Evolutionary conservation across 35 echinoderm and acorn worm species (phyloP).

Genomic region (Apostichopus californicus): DNA sequence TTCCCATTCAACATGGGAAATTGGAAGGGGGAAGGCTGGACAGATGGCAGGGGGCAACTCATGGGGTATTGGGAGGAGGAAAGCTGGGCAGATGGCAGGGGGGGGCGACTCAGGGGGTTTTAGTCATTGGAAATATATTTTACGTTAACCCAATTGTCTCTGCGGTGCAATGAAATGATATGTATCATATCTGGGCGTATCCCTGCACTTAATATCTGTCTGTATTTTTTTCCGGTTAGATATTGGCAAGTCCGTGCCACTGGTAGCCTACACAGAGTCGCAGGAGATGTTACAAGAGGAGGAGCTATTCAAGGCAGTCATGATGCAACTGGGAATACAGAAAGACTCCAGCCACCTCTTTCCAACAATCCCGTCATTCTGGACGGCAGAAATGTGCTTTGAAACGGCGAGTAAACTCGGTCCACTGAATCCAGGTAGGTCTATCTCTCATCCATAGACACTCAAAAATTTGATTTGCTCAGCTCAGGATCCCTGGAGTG

Average conservation of each 20-base stretch:
- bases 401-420: conserved; percentile 66
- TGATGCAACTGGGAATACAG: conserved; percentile 66
- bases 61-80: no score
- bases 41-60: no score
- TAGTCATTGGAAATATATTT: no score
- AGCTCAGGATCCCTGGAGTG: background rate
- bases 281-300: conserved; percentile 34
- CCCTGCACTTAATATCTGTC: background rate
- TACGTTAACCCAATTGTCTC: no score
- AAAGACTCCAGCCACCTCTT: conserved; percentile 62
- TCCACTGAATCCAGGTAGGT: background rate
- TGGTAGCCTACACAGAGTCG: conserved; percentile 68
- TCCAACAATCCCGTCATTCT: conserved; percentile 72
- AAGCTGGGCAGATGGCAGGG: no score
- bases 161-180: no score
- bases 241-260: conserved; percentile 77
- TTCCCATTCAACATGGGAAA: no score
- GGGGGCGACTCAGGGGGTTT: no score
- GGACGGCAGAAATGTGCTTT: conserved; percentile 89
- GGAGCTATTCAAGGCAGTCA: conserved; percentile 35
- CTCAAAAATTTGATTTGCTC: no score
- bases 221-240: conserved; percentile 24
- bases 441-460: background rate
- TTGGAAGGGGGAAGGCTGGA: no score
- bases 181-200: no score